A percentile compares a stretch with the other conserved stretches of the same genome.
Conservation (phyloP, 2,888 invertebrate species). For the Neoscelio sp. region DNA sequence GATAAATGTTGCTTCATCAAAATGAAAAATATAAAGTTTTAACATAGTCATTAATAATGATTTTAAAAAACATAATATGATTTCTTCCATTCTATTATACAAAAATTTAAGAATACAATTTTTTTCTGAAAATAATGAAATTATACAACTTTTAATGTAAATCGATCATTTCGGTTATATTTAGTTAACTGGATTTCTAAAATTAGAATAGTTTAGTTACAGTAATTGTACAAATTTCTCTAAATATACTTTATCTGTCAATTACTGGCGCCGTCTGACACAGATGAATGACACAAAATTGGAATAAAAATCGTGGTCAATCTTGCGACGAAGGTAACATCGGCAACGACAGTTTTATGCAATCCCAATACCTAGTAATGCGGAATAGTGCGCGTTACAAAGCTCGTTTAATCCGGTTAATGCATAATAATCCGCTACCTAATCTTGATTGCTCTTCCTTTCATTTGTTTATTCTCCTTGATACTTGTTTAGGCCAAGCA, state of each 20-base stretch:
- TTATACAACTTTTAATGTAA: slow-evolving; percentile 16
- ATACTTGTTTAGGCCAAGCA: slow-evolving; percentile 7
- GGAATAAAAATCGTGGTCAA: slow-evolving; percentile 50
- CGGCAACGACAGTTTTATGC: slow-evolving; percentile 36
- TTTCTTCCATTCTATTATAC: too few species aligned
- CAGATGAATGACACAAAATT: slow-evolving; percentile 40
- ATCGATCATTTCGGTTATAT: slow-evolving; percentile 4
- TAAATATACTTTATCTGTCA: slow-evolving; percentile 27
- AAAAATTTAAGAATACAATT: too few species aligned
- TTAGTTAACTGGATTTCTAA: slow-evolving; percentile 37
- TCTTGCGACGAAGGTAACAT: slow-evolving; percentile 37
- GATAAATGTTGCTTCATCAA: not conserved
- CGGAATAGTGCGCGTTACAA: slow-evolving; percentile 29
- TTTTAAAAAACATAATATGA: too few species aligned
- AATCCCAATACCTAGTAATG: slow-evolving; percentile 28
- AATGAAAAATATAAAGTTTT: not conserved
- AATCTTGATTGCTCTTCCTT: slow-evolving; percentile 32
- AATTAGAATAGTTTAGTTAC: slow-evolving; percentile 46
- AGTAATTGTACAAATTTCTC: slow-evolving; percentile 42
- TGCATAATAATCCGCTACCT: slow-evolving; percentile 41
- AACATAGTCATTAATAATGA: too few species aligned
- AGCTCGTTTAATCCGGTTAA: slow-evolving; percentile 53
- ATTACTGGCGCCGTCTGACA: slow-evolving; percentile 11
- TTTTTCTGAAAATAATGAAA: not conserved
- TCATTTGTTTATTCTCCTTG: slow-evolving; percentile 26